Base-by-base conservation (phyloP, 2,888 invertebrate genomes). In the Cephus rjabovi region DNA sequence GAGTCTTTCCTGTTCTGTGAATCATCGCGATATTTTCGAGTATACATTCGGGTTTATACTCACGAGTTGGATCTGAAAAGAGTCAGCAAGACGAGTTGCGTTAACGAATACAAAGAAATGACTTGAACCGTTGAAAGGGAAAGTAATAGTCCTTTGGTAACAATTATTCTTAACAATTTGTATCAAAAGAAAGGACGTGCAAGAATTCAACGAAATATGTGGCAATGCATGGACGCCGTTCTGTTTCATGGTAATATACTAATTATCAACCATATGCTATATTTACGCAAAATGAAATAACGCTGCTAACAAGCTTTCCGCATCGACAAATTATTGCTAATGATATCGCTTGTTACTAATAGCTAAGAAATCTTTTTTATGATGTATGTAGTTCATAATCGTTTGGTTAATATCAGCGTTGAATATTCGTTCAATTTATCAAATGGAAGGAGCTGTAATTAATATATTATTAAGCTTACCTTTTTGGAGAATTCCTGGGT, bases 1-100 rank as follows among this genome's bases (percentile, higher is more conserved):
- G 68, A 77, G 75, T 77, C 79, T 83, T 85, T 86, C 86, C 86
- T 84, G 84, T 83, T 85, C 82, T 82, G 81, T 86, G 86, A 86
- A 85, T 86, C 86, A 86, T 78, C 83, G 73, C 56, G 83, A 80
- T 81, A 83, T 86, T 85, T 84, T 86, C 79, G 75, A 40, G 34
- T 56, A 56, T 23, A 23, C 73, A 33, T 71, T 71, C 34, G 30
- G 9, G 11, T 34, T 15, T 33, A 71, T 31, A 71, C 2, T 31
- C 11, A 71, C 30, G 30, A 71, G 11, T 33, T 71, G 31, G 30
- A 33, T 30, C 30, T 15, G 12, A 71, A 71, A 23, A 33, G 73
- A 33, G 71, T 15, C 71, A 71, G 34, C 34, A 12, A 11, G 31
- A n/a, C 34, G 11, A 33, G 30, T 15, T 68, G 40, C 40, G 40